Percentiles rank a stretch among this genome's conserved stretches.
phyloP scores from a whole-genome alignment of 2,113 vertebrate species.

The Asarcornis scutulata region DNA sequence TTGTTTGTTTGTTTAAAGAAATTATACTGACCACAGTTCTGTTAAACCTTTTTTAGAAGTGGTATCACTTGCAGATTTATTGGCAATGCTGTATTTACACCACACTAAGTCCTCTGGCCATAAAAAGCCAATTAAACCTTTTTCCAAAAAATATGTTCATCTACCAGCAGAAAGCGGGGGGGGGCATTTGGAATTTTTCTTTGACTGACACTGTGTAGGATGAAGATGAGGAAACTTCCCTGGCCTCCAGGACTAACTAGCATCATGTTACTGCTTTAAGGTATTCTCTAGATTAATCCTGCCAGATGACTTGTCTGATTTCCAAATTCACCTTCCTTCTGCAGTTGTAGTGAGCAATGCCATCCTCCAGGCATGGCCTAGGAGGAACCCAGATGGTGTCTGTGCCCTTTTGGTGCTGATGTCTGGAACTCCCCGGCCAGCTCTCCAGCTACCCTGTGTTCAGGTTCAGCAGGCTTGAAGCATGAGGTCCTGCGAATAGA shows the following conservation, averaged over 20 bases:
- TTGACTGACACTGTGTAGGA: not conserved
- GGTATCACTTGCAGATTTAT: not conserved
- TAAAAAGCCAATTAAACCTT: not conserved
- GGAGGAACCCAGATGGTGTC: not conserved
- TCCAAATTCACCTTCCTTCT: not conserved
- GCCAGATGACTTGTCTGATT: not conserved
- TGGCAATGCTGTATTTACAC: not conserved
- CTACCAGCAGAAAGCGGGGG: not conserved
- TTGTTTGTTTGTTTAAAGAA: not conserved
- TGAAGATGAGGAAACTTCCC: not conserved
- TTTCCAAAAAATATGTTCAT: not conserved
- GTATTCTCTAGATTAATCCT: not conserved
- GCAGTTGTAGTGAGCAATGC: not conserved
- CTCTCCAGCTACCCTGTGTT: rapidly evolving
- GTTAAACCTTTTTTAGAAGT: not conserved
- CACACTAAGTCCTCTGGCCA: not conserved
- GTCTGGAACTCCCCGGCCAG: not conserved
- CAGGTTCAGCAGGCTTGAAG: not conserved
- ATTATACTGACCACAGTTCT: not conserved
- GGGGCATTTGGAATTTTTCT: not conserved
- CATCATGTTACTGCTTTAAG: not conserved
- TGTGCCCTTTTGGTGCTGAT: not conserved
- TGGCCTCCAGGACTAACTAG: not conserved
- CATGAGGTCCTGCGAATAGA: not conserved
- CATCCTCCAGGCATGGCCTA: not conserved